Base-by-base conservation (phyloP, 2,797 vertebrate genomes). In the Enteromius radiatus region DNA sequence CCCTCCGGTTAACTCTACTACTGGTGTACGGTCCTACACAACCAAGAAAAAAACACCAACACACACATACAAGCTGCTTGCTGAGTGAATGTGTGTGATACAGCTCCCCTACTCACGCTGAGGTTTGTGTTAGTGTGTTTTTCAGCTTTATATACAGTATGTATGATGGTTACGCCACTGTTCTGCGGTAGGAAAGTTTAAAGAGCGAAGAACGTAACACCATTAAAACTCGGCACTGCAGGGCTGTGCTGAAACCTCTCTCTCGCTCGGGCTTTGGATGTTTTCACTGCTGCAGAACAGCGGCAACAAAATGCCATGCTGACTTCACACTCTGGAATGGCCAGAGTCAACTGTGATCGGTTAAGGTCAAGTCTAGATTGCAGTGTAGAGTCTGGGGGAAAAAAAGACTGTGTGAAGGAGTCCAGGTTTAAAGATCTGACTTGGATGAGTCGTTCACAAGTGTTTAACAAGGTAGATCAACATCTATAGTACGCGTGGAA, bases 331-430 rank as follows among this genome's bases (percentile, higher is more conserved):
- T 81, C 31, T 70, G 49, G 43, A 38, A 38, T 38, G 64, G 63
- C 54, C 74, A 81, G 56, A 33, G n/a, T 84, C 69, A 69, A 71
- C 52, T 47, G 52, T 23, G 75, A 26, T 28, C 23, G 14, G 67
- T 81, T 85, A 73, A 85, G 78, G 71, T 81, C 54, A 71, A 77
- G 54, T 63, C 28, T 52, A 64, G 26, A 85, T 78, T 81, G 70
- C 12, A 36, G 9, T 36, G n/a, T 54, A 36, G 33, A 71, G 36
- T 70, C 54, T 52, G 23, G 19, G 56, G n/a, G n/a, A n/a, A n/a
- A n/a, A n/a, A n/a, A n/a, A n/a, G n/a, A n/a, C n/a, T n/a, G 28
- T 70, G 41, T 47, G 38, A 41, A 41, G 38, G 7, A 70, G 45
- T 73, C 69, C 23, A 45, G 69, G 43, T 21, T 19, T 71, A 49